Conservation (phyloP, 2,888 invertebrate genomes). For the Ariolimax columbianus region DNA sequence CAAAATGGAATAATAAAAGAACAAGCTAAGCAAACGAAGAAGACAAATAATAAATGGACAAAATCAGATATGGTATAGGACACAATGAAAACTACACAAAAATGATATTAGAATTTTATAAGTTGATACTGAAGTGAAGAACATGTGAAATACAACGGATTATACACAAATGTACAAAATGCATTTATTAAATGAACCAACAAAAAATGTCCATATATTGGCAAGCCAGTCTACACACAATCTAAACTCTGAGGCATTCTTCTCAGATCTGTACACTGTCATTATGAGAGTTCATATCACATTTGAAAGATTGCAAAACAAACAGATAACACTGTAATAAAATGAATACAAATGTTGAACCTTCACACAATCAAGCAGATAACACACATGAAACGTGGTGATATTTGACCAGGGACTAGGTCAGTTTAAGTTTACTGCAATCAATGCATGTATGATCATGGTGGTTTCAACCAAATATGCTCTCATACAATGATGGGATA, state of each 20-base stretch:
- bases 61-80: background rate
- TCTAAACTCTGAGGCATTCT: background rate
- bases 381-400: no score
- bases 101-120: background rate
- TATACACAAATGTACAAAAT: background rate
- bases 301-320: slow-evolving; percentile 13
- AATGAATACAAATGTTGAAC: background rate
- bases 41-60: background rate
- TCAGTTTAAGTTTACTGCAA: no score
- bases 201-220: background rate
- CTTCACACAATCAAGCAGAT: background rate
- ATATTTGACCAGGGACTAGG: no score
- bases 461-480: no score
- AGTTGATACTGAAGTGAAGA: background rate
- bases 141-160: background rate
- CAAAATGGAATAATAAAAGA: background rate
- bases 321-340: background rate
- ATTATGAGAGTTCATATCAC: slow-evolving; percentile 30
- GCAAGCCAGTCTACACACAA: background rate
- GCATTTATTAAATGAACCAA: background rate
- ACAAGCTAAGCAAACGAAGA: background rate
- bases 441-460: no score
- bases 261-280: slow-evolving; percentile 15
- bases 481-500: no score
- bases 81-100: no score